Evolutionary conservation across 1,140 invertebrate genomes (phyloP).

Genomic region (Platyscapa corneri): DNA sequence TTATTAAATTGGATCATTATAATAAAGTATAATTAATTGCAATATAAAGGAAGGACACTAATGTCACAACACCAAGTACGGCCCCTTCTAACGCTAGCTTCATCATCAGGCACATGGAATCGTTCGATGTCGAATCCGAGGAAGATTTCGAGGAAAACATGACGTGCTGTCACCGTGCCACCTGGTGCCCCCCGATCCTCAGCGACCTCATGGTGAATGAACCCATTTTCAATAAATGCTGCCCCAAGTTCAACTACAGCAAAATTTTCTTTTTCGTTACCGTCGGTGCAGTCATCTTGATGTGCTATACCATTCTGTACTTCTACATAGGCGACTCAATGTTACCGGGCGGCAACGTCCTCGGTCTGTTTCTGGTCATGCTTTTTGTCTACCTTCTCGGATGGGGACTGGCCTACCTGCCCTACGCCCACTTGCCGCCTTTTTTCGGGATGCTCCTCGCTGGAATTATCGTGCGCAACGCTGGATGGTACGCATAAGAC

Average conservation of each 20-base stretch:
- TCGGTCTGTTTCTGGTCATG: conserved; percentile 61
- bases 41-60: too few species aligned
- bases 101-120: too few species aligned
- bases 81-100: too few species aligned
- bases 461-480: conserved; percentile 65
- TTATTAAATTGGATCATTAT: too few species aligned
- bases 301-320: conserved; percentile 60
- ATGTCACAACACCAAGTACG: too few species aligned
- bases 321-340: conserved; percentile 61
- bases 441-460: conserved; percentile 70
- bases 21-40: too few species aligned
- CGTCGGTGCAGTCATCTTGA: conserved; percentile 19
- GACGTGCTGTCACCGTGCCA: conserved; percentile 63
- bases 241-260: conserved; percentile 57
- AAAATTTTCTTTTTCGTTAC: conserved; percentile 60
- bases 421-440: conserved; percentile 66
- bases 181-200: conserved; percentile 57
- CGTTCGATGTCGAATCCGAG: too few species aligned
- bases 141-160: conserved; percentile 30
- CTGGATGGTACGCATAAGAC: conserved; percentile 7
- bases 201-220: conserved; percentile 60
- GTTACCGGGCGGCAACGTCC: conserved; percentile 61
- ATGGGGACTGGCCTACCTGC: conserved; percentile 62
- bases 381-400: conserved; percentile 63
- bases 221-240: conserved; percentile 52